Base-by-base conservation (phyloP, 2,113 vertebrate genomes). In the Camarhynchus parvulus region DNA sequence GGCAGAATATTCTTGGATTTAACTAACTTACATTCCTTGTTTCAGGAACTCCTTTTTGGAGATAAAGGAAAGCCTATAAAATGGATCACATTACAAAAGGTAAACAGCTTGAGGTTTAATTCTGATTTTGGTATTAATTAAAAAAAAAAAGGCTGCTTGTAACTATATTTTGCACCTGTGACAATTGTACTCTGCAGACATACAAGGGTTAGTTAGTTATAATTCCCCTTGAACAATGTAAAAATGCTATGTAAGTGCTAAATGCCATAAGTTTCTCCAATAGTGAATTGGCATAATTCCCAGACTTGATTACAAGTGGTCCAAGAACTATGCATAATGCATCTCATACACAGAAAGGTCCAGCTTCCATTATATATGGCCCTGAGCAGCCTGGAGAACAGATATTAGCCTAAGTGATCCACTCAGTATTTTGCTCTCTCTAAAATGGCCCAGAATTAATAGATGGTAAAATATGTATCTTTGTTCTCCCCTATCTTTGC, bases 351-450 rank as follows among this genome's bases (percentile, higher is more conserved):
- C 92, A 94, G 62, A 91, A 85, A 90, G 42, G 75, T 63, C 83
- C 75, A 86, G 74, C 92, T 90, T 89, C 62, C 68, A 96, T 96
- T 95, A 83, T 35, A 68, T 9, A 58, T 47, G 67, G 78, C 93
- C 80, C 83, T 81, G 39, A 80, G 30, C 58, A 95, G 63, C 31
- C 74, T 49, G 42, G n/a, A 75, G 52, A 90, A 78, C 11, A 4
- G 33, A 44, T 90, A 92, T 91, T n/a, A 88, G 64, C 79, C 18
- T 37, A 85, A 96, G 85, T 70, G 85, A 88, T 70, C 47, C 52
- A 75, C 72, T 81, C 89, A 94, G 61, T 61, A 49, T 89, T 90
- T 70, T 86, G 11, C 24, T 86, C 4, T 49, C 44, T 66, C 39
- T 77, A 52, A 91, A 93, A 59, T 13, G 39, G 49, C 22, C 39